These are phyloP conservation scores for Neoascia interrupta DNA, from an alignment of 2,888 invertebrate species.

Conservation along the genomic window DNA sequence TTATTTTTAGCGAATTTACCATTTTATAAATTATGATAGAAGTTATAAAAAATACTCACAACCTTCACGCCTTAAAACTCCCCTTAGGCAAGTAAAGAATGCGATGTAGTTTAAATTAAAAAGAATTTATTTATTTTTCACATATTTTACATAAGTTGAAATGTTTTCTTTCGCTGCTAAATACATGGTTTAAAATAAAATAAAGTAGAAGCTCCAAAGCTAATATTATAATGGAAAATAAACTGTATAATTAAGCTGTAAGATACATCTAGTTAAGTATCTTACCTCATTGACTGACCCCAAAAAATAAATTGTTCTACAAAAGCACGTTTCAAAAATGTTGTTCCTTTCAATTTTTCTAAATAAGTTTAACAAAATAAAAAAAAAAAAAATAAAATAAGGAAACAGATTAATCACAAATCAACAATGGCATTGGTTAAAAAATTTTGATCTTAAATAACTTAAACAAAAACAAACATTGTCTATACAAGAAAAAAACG, in stretches of 20 bases:
- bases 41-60: too few relatives aligned
- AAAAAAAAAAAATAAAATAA: conserved; percentile 59
- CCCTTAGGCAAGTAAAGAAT: too few relatives aligned
- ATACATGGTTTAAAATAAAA: conserved; percentile 58
- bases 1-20: too few relatives aligned
- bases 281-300: conserved; percentile 30
- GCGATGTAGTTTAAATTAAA: conserved; percentile 53
- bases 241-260: conserved; percentile 22
- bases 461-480: conserved; percentile 42
- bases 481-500: conserved; percentile 19
- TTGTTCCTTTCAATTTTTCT: conserved; percentile 51
- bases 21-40: too few relatives aligned
- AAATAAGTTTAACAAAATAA: conserved; percentile 65
- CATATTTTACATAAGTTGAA: conserved; percentile 65
- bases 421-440: conserved; percentile 69
- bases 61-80: too few relatives aligned
- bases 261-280: conserved; percentile 6
- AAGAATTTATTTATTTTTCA: conserved; percentile 64
- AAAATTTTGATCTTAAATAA: conserved; percentile 69
- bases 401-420: conserved; percentile 67
- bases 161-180: conserved; percentile 40
- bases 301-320: conserved; percentile 55
- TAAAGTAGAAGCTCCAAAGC: conserved; percentile 17
- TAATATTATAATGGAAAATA: conserved; percentile 18
- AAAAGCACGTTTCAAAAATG: conserved; percentile 20